Conservation (phyloP, 2,888 invertebrate genomes). For the Philereme vetulata region DNA sequence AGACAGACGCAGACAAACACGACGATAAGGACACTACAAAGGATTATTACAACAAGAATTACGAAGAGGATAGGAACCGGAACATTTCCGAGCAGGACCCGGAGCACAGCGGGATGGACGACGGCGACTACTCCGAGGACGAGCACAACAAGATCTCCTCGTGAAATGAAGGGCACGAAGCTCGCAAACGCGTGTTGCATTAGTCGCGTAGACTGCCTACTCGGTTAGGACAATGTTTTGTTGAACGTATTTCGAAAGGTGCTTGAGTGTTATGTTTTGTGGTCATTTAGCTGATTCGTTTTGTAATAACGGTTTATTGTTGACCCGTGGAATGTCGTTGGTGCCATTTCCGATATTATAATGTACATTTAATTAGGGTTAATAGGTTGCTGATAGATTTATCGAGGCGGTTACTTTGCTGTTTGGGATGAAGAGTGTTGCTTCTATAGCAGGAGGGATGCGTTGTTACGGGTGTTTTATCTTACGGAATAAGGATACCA, state of each 20-base stretch:
- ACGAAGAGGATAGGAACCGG: conserved; percentile 59
- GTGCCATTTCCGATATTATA: conserved; percentile 79
- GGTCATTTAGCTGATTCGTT: conserved; percentile 72
- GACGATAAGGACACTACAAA: conserved; percentile 81
- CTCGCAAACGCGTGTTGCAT: conserved; percentile 44
- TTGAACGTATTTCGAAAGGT: conserved; percentile 74
- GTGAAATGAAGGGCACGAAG: conserved; percentile 59
- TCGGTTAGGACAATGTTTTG: conserved; percentile 66
- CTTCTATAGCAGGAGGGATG: conserved; percentile 24
- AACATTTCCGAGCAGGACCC: conserved; percentile 59
- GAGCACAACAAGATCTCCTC: conserved; percentile 71
- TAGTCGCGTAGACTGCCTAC: conserved; percentile 53
- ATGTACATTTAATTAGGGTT: conserved; percentile 67
- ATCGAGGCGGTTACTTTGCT: conserved; percentile 46
- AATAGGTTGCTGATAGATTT: conserved; percentile 54
- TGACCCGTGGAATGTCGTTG: conserved; percentile 82
- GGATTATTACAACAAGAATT: conserved; percentile 66
- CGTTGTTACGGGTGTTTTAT: conserved; percentile 27
- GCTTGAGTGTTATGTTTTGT: conserved; percentile 80
- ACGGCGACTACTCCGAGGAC: conserved; percentile 78
- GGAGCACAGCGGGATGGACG: conserved; percentile 68
- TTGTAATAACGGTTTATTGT: conserved; percentile 73
- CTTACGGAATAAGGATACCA: conserved; percentile 24
- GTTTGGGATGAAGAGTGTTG: conserved; percentile 26
- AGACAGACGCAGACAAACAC: conserved; percentile 74